phyloP scores from a whole-genome alignment of 2,797 vertebrate genomes.

The Hafferia zeledoni region DNA sequence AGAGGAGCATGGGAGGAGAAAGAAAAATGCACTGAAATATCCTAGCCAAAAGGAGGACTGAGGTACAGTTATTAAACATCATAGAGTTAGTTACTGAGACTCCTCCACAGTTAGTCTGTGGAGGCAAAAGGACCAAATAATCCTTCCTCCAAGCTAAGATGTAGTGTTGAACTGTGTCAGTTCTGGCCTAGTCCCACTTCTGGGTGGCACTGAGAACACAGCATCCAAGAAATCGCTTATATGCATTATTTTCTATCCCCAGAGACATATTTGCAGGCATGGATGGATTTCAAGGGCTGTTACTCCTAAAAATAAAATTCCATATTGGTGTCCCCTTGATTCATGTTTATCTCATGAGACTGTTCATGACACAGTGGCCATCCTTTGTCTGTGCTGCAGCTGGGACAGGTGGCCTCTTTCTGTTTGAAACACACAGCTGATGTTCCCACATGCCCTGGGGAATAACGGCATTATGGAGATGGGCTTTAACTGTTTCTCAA shows the following conservation, averaged over 20 bases:
- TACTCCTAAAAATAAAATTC: neutral
- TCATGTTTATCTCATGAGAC: neutral
- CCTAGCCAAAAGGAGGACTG: neutral
- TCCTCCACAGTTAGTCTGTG: neutral
- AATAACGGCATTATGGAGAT: slow-evolving; percentile 21
- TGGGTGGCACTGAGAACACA: neutral
- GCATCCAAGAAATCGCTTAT: neutral
- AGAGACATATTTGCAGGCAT: neutral
- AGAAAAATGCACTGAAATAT: neutral
- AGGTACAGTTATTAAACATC: neutral
- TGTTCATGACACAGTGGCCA: neutral
- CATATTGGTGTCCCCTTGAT: neutral
- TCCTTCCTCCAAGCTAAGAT: neutral
- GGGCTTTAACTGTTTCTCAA: neutral
- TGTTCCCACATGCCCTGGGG: neutral
- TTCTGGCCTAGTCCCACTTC: neutral
- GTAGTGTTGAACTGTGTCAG: neutral
- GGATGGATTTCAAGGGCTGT: slow-evolving; percentile 1
- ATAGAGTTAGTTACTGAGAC: too few species aligned
- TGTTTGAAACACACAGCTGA: slow-evolving; percentile 5
- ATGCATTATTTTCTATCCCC: neutral
- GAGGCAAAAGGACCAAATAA: neutral
- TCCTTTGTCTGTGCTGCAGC: neutral
- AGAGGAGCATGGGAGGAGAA: neutral
- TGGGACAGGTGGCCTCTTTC: slow-evolving; percentile 34